Conservation (phyloP, 2,797 vertebrate genomes). For the Sebastes oblongus region DNA sequence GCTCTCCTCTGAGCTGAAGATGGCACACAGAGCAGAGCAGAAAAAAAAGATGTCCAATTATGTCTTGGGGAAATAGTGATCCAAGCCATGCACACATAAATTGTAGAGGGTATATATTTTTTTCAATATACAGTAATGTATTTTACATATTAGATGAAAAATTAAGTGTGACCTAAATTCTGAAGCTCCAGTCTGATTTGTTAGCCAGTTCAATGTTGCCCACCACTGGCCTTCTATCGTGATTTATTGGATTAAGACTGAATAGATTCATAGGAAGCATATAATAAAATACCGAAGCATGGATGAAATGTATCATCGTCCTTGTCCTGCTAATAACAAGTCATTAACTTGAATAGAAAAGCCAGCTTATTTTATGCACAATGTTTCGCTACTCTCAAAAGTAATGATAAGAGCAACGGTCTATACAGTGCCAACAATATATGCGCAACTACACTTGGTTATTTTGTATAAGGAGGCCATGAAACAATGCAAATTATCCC, state of each 20-base stretch:
- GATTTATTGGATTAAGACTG: background rate
- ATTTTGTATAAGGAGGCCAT: background rate
- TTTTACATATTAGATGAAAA: background rate
- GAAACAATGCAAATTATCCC: slow-evolving; percentile 15
- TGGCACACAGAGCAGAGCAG: slow-evolving; percentile 25
- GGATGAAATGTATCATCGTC: slow-evolving; percentile 2
- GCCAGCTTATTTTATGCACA: slow-evolving; percentile 1
- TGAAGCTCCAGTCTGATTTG: background rate
- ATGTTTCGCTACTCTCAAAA: slow-evolving; percentile 25
- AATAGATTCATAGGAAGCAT: slow-evolving; percentile 22
- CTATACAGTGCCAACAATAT: slow-evolving; percentile 12
- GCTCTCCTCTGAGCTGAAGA: slow-evolving; percentile 46
- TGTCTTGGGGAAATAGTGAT: background rate
- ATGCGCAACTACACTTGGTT: slow-evolving; percentile 22
- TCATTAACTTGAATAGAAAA: background rate
- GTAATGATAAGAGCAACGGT: slow-evolving; percentile 17
- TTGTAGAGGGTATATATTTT: background rate
- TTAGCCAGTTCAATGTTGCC: background rate
- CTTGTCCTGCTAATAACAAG: slow-evolving; percentile 6
- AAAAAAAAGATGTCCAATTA: slow-evolving; percentile 3
- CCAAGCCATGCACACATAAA: background rate
- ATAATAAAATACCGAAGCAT: slow-evolving; percentile 3
- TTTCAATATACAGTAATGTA: background rate
- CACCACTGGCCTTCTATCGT: background rate
- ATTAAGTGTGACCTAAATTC: background rate